Conservation (phyloP, 1,140 invertebrate genomes). For the Pantala flavescens region DNA sequence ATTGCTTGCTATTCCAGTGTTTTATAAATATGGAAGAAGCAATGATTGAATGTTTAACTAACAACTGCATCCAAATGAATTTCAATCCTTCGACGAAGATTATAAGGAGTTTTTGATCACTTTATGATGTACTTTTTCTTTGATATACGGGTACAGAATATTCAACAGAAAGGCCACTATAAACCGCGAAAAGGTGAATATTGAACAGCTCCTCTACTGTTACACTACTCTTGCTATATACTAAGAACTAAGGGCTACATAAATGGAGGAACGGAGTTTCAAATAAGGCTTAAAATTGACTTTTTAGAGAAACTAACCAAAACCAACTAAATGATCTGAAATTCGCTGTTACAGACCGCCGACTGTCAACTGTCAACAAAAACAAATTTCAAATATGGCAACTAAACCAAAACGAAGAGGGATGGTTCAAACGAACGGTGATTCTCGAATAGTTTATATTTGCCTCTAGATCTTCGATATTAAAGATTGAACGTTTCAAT, state of each 20-base stretch:
- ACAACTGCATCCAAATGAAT: no score
- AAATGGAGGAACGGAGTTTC: neutral
- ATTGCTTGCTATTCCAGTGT: neutral
- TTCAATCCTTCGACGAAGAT: no score
- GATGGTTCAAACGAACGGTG: neutral
- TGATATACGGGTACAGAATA: neutral
- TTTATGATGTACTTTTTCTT: neutral
- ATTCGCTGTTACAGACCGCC: constrained; percentile 7
- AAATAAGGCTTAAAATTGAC: neutral
- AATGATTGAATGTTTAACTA: neutral
- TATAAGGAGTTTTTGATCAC: neutral
- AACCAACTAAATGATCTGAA: constrained; percentile 10
- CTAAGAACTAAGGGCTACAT: neutral
- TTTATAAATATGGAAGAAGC: neutral
- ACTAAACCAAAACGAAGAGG: neutral
- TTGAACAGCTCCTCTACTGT: neutral
- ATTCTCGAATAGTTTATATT: no score
- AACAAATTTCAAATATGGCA: constrained; percentile 10
- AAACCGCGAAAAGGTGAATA: neutral
- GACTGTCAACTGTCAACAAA: constrained; percentile 1
- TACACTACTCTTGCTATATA: neutral
- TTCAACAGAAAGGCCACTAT: neutral
- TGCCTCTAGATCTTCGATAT: no score
- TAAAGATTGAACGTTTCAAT: no score
- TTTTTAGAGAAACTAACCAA: constrained; percentile 4